These are phyloP conservation scores for Melinaea menophilus DNA, from an alignment of 2,888 invertebrate species.

Conservation along the genomic window DNA sequence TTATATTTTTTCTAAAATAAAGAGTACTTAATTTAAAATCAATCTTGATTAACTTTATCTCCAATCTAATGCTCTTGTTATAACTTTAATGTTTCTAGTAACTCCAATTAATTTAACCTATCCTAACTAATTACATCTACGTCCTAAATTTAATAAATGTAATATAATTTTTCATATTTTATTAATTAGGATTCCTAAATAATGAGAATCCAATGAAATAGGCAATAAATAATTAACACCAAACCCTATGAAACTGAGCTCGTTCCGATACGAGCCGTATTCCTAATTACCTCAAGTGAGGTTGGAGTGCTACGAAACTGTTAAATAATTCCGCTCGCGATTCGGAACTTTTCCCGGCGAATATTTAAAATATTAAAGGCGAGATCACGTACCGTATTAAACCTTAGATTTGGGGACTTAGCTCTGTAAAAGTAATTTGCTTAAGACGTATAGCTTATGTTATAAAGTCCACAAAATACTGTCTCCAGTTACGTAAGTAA, in stretches of 20 bases:
- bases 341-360: slow-evolving; percentile 31
- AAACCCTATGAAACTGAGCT: slow-evolving; percentile 13
- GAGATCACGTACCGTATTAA: slow-evolving; percentile 29
- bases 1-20: no score
- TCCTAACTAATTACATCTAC: no score
- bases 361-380: slow-evolving; percentile 42
- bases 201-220: background rate
- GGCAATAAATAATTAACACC: slow-evolving; percentile 10
- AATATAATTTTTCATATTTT: no score
- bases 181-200: background rate
- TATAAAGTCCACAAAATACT: background rate
- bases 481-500: background rate
- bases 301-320: slow-evolving; percentile 26
- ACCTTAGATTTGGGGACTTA: slow-evolving; percentile 12
- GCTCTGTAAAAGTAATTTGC: slow-evolving; percentile 7
- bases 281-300: slow-evolving; percentile 35
- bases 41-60: no score
- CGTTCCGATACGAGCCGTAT: slow-evolving; percentile 15
- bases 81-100: no score
- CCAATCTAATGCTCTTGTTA: no score
- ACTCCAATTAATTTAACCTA: no score
- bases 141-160: no score
- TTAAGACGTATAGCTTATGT: slow-evolving; percentile 1
- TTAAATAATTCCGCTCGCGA: slow-evolving; percentile 40
- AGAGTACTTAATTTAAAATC: no score